A percentile compares a stretch with the other conserved stretches of the same genome.
Conservation (phyloP, 2,888 invertebrate species). For the Drosophila greeni region DNA sequence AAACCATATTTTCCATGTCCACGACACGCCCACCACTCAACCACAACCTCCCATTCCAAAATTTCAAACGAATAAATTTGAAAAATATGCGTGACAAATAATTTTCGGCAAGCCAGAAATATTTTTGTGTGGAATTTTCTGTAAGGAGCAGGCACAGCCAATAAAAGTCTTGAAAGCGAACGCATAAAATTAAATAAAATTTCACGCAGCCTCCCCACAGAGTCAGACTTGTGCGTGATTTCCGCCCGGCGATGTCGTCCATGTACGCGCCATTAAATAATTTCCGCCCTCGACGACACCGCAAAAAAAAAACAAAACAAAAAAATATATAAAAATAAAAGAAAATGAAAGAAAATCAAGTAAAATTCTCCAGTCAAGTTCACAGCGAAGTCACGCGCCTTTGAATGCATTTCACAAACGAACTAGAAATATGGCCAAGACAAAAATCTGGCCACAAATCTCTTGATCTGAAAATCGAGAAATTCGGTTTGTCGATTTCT, state of each 20-base stretch:
- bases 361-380: slow-evolving; percentile 23
- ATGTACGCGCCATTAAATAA: slow-evolving; percentile 77
- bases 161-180: slow-evolving; percentile 42
- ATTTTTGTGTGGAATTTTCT: slow-evolving; percentile 12
- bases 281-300: slow-evolving; percentile 64
- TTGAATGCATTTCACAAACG: slow-evolving; percentile 70
- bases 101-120: slow-evolving; percentile 39
- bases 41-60: neutral
- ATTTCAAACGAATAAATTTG: slow-evolving; percentile 17
- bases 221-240: slow-evolving; percentile 66
- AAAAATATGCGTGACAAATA: slow-evolving; percentile 45
- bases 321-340: slow-evolving; percentile 4
- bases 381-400: slow-evolving; percentile 43
- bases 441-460: slow-evolving; percentile 21
- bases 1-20: neutral
- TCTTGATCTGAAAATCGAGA: slow-evolving; percentile 49
- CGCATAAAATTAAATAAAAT: slow-evolving; percentile 65
- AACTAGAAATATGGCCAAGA: slow-evolving; percentile 61
- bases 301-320: slow-evolving; percentile 4
- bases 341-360: slow-evolving; percentile 9
- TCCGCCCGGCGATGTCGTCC: slow-evolving; percentile 59
- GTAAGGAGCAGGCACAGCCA: slow-evolving; percentile 17
- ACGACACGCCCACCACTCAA: slow-evolving; percentile 16
- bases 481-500: slow-evolving; percentile 42
- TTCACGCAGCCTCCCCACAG: slow-evolving; percentile 53